Conservation (phyloP, 2,797 vertebrate species). For the Staurois parvus region DNA sequence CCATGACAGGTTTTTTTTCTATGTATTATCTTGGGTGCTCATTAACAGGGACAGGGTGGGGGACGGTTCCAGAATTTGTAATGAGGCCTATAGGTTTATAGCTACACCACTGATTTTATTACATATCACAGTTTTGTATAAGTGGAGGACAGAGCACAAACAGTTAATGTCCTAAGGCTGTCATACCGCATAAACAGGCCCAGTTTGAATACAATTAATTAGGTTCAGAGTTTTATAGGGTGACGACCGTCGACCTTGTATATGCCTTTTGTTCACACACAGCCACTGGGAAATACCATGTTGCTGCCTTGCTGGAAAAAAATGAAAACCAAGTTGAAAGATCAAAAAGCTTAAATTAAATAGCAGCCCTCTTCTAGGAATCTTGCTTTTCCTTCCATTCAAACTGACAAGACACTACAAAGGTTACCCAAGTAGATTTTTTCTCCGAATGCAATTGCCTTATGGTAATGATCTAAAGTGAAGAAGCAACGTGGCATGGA, state of each 20-base stretch:
- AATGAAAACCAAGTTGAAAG: slow-evolving; percentile 64
- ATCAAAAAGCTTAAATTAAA: slow-evolving; percentile 64
- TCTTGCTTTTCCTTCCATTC: slow-evolving; percentile 45
- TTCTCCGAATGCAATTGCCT: slow-evolving; percentile 31
- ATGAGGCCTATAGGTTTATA: too few relatives aligned
- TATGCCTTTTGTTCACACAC: slow-evolving; percentile 69
- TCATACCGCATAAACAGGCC: slow-evolving; percentile 75
- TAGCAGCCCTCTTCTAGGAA: slow-evolving; percentile 54
- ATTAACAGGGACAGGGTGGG: too few relatives aligned
- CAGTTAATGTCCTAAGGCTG: slow-evolving; percentile 71
- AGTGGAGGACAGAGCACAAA: slow-evolving; percentile 51
- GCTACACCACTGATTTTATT: too few relatives aligned
- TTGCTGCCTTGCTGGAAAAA: slow-evolving; percentile 54
- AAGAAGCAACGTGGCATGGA: slow-evolving; percentile 23
- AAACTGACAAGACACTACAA: slow-evolving; percentile 55
- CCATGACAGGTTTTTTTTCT: too few relatives aligned
- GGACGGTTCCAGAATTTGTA: too few relatives aligned
- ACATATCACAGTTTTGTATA: too few relatives aligned
- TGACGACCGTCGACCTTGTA: slow-evolving; percentile 71
- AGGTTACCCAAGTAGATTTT: slow-evolving; percentile 55
- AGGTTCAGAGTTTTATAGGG: slow-evolving; percentile 72
- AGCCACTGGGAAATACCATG: slow-evolving; percentile 63
- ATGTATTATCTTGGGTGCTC: too few relatives aligned
- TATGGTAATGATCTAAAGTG: slow-evolving; percentile 57
- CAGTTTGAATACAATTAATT: slow-evolving; percentile 74